Conservation (phyloP, 2,113 vertebrate species). For the Papio anubis region DNA sequence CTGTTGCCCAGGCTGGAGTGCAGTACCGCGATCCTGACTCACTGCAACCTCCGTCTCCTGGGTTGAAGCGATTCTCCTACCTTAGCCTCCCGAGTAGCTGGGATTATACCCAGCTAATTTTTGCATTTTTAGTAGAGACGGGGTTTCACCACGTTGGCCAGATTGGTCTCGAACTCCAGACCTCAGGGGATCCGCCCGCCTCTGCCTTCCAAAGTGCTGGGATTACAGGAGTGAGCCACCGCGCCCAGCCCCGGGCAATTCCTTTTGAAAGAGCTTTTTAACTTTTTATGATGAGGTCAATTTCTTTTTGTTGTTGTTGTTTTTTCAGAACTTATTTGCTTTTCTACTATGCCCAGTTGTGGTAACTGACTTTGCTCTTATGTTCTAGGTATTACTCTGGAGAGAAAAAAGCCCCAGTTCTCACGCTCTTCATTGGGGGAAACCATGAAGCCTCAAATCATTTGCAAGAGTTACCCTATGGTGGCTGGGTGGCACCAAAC, state of each 20-base stretch:
- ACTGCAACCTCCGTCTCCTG: too few species aligned
- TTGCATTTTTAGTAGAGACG: too few species aligned
- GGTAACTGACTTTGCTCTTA: constrained; percentile 11
- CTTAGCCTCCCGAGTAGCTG: too few species aligned
- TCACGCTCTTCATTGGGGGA: constrained; percentile 97
- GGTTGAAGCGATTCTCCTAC: too few species aligned
- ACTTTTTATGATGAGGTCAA: background rate
- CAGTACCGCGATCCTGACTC: too few species aligned
- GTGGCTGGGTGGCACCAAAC: constrained; percentile 98
- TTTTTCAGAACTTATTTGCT: background rate
- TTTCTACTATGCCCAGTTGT: background rate
- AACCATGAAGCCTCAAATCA: constrained; percentile 98
- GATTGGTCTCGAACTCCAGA: too few species aligned
- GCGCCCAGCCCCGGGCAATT: background rate
- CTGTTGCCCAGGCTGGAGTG: too few species aligned
- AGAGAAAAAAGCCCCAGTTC: constrained; percentile 94
- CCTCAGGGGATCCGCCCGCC: too few species aligned
- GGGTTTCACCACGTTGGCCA: too few species aligned
- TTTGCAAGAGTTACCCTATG: constrained; percentile 96
- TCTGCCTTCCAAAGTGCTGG: too few species aligned
- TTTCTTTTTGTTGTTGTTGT: background rate
- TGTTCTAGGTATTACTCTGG: constrained; percentile 94
- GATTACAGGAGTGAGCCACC: too few species aligned
- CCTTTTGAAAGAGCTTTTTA: background rate
- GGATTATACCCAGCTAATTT: too few species aligned